Base-by-base conservation (phyloP, 2,888 invertebrate species). In the Lamellibrachia columna region DNA sequence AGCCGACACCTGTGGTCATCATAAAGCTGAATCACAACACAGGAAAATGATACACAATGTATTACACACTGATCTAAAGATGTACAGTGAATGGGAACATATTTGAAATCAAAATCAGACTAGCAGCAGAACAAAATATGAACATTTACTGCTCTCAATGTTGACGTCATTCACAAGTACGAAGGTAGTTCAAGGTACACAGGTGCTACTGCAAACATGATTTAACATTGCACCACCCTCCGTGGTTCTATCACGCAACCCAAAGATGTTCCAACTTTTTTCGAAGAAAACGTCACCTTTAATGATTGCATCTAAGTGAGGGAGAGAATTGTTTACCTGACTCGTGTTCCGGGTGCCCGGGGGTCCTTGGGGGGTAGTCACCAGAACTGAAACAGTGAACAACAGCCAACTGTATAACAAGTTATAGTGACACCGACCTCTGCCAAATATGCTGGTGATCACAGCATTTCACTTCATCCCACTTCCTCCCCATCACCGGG, bases 291-390 rank as follows among this genome's bases (percentile, higher is more conserved):
- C 9, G 75, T 75, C 75, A 75, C 22, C 75, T 75, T 75, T 75
- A 40, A 40, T 40, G 40, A 40, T 40, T 22, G 9, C 55, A 55
- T 75, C 6, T 75, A 22, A 22, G 6, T 22, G 75, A 40, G 22
- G 6, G 22, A 75, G 75, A 22, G 75, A 75, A 15, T 22, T 75
- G 11, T 92, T 92, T 90, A 94, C 94, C 93, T 3, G 93, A n/a
- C 58, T 93, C 93, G 53, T 92, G 40, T 28, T 92, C 93, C 53
- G 93, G 92, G 40, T 93, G 93, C 90, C 93, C 93, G 7, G 93
- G 92, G 28, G 93, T 94, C 3, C 93, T 92, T 9, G 94, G 93
- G 22, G 94, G 94, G 52, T 93, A 90, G 53, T 94, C 94, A 90
- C 93, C 94, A 90, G 92, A 91, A 91, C 93, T 93, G 90, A 53